Evolutionary conservation across 2,888 invertebrate genomes (phyloP), one percentile per base, ranked within the genome.

Genomic region (Philopedon plagiatum): DNA sequence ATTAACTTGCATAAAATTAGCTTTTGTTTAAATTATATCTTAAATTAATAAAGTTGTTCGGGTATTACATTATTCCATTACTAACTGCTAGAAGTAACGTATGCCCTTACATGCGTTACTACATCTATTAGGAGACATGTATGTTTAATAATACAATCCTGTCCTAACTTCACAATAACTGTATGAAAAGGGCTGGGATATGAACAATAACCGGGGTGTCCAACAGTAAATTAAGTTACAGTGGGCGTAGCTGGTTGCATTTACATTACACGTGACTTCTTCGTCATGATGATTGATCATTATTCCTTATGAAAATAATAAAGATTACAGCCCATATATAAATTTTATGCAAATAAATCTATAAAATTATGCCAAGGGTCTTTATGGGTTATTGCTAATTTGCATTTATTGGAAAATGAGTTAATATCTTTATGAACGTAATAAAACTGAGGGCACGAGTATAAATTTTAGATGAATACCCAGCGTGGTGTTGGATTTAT

Each of bases 271-370:
- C 83, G 83, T 82, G 83, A 78, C 83, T 78, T 71, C 56, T 77
- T 54, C 51, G 64, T 71, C 44, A 65, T 62, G 78, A 81, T 83
- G 83, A 83, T 83, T 81, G 83, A 83, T 83, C 81, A 81, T 80
- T 78, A 79, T 79, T 77, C 78, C 79, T 80, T 79, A 80, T 79
- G 78, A 78, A 81, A 82, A 82, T 81, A 80, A 81, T 81, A 81
- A 81, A 80, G 81, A 82, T 80, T 80, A 80, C 79, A 73, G 76
- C 76, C 76, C 76, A 49, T 76, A 75, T 76, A 78, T 78, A 74
- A 15, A 49, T 75, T 78, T 77, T 78, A 80, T 80, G 79, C 78
- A 79, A 78, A 80, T 78, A 70, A 71, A 67, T 65, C 71, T 73
- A 68, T 75, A 70, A 74, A 75, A 71, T 76, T 74, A 75, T 76